Percentiles rank a stretch among this genome's conserved stretches.
These are phyloP conservation scores for Drosophila siamana DNA, from an alignment of 2,888 invertebrate genomes.

Conservation along the genomic window DNA sequence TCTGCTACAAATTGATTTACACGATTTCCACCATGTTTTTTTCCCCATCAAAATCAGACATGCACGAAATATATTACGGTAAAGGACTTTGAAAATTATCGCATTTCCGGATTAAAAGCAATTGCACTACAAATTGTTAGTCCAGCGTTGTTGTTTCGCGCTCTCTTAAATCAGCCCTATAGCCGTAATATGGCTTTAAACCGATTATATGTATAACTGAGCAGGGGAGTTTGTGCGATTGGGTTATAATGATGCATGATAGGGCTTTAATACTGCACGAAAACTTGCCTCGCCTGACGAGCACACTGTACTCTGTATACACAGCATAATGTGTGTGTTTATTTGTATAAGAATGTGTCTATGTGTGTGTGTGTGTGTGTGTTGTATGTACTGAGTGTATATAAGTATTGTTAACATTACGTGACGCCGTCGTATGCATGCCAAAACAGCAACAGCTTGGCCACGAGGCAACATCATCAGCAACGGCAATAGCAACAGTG, in stretches of 20 bases:
- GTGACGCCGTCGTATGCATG: slow-evolving; percentile 62
- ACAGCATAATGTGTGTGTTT: slow-evolving; percentile 3
- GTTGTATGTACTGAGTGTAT: slow-evolving; percentile 14
- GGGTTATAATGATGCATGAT: slow-evolving; percentile 6
- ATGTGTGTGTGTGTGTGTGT: slow-evolving; percentile 6
- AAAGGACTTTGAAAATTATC: no score
- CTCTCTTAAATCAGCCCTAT: background rate
- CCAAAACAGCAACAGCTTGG: slow-evolving; percentile 52
- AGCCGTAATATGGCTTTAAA: background rate
- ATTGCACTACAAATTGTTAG: background rate
- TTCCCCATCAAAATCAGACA: no score
- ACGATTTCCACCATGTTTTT: background rate
- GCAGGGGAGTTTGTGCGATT: background rate
- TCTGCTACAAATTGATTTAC: background rate
- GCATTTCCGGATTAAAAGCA: background rate
- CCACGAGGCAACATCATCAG: slow-evolving; percentile 26
- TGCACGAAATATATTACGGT: no score
- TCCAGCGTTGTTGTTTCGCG: background rate
- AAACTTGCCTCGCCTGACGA: background rate
- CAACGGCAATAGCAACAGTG: slow-evolving; percentile 26
- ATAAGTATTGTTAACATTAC: slow-evolving; percentile 46
- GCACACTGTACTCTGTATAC: slow-evolving; percentile 6
- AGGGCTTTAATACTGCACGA: background rate
- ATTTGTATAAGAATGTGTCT: slow-evolving; percentile 3
- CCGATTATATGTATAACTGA: slow-evolving; percentile 9